These are phyloP conservation scores for Mesembrinibis cayennensis DNA, from an alignment of 2,113 vertebrate species.

Conservation along the genomic window DNA sequence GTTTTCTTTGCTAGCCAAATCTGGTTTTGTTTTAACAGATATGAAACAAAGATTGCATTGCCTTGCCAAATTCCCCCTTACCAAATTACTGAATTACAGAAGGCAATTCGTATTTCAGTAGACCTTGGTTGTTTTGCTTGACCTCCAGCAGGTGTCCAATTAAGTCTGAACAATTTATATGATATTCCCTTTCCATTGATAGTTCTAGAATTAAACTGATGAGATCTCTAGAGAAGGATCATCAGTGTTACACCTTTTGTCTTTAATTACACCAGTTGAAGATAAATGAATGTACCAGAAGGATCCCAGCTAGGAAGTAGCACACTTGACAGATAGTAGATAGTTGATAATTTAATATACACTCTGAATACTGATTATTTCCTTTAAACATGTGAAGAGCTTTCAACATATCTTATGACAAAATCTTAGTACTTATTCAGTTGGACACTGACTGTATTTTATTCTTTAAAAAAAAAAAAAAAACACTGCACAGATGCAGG, in stretches of 20 bases:
- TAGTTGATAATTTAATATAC: slow-evolving; percentile 73
- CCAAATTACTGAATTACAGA: slow-evolving; percentile 50
- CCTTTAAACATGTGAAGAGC: slow-evolving; percentile 42
- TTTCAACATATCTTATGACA: slow-evolving; percentile 30
- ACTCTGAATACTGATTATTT: slow-evolving; percentile 56
- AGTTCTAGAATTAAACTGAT: slow-evolving; percentile 77
- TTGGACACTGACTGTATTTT: background rate
- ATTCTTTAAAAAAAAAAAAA: background rate
- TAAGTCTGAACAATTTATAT: slow-evolving; percentile 74
- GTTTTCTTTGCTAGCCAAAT: background rate
- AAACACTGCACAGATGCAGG: background rate
- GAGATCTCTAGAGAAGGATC: slow-evolving; percentile 74
- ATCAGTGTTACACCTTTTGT: slow-evolving; percentile 74
- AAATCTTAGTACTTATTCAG: slow-evolving; percentile 16
- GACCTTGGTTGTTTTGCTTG: slow-evolving; percentile 65
- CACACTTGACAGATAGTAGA: slow-evolving; percentile 76
- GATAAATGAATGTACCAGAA: slow-evolving; percentile 72
- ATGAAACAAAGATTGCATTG: slow-evolving; percentile 8
- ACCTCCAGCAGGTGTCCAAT: slow-evolving; percentile 79
- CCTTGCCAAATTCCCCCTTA: slow-evolving; percentile 50
- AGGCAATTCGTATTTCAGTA: slow-evolving; percentile 39
- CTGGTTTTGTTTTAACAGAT: background rate
- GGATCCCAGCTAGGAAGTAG: slow-evolving; percentile 72
- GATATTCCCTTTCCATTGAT: slow-evolving; percentile 72
- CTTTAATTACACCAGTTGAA: slow-evolving; percentile 77